Evolutionary conservation across 2,113 vertebrate species (phyloP), one percentile per base, ranked within the genome.

Genomic region (Pontoporia blainvillei): DNA sequence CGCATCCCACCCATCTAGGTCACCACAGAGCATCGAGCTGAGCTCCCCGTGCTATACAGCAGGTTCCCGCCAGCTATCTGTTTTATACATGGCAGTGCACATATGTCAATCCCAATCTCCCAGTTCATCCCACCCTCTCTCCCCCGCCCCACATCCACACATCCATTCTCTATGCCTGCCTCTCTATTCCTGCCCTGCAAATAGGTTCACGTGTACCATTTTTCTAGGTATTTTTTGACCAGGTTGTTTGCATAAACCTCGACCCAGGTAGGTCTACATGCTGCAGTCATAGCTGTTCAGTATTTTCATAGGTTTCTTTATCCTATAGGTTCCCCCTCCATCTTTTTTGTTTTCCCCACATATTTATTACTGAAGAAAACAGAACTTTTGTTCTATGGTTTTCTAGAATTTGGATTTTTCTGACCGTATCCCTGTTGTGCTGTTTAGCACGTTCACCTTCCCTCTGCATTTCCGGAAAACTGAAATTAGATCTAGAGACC

Each of bases 201-300:
- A 54, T 20, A 54, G 54, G 18, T 20, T 8, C 54, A 57, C 20
- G 18, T 57, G 54, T 57, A 18, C 6, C 54, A 57, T 57, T 57
- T 57, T 57, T 57, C 54, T 21, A 57, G 20, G 8, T 57, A 57
- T 31, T 44, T 72, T 61, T 8, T 29, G 57, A 36, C 59, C 23
- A n/a, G 27, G 67, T 6, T 36, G n/a, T 13, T 84, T 14, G 3
- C 31, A 46, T 31, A 57, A 61, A 67, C 25, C 5, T 41, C 6
- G 17, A 67, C 31, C 36, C 27, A 41, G 21, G 8, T 14, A 41
- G 8, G 4, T 41, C 46, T 2, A n/a, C 34, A 7, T 3, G 34
- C 21, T 41, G 27, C 17, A 78, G 44, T 3, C 64, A 20, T 0
- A 69, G 34, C 1, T n/a, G n/a, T 27, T 23, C 15, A 2, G 0